phyloP scores from a whole-genome alignment of 2,797 vertebrate species.

The Microctenopoma steveboyesi region DNA sequence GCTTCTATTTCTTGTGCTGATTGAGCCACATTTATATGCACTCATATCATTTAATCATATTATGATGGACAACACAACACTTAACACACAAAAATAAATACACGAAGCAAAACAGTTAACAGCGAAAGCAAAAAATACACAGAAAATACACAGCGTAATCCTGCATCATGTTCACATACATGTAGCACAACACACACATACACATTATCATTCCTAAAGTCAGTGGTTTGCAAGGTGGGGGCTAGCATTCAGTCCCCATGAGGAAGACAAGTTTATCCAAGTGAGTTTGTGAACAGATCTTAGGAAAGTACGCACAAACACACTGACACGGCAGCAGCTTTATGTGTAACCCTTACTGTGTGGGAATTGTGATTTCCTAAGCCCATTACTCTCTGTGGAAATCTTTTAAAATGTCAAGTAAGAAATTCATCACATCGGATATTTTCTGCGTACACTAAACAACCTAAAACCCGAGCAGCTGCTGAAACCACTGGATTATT shows the following conservation, averaged over 20 bases:
- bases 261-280: too few relatives aligned
- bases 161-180: background rate
- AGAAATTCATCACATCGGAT: background rate
- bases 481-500: conserved; percentile 44
- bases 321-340: conserved; percentile 5
- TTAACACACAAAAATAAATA: too few relatives aligned
- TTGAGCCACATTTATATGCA: background rate
- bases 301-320: background rate
- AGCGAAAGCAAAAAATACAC: too few relatives aligned
- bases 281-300: too few relatives aligned
- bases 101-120: too few relatives aligned
- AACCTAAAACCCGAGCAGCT: conserved; percentile 5
- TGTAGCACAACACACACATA: background rate
- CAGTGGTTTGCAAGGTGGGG: too few relatives aligned
- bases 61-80: too few relatives aligned
- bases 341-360: background rate
- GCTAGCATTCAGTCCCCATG: too few relatives aligned
- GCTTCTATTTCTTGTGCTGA: background rate
- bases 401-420: conserved; percentile 1
- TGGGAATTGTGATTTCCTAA: background rate
- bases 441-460: conserved; percentile 3
- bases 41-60: too few relatives aligned
- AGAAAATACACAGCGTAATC: too few relatives aligned
- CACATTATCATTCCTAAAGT: background rate
- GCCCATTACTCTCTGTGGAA: background rate